Evolutionary conservation across 2,113 vertebrate species (phyloP).

Genomic region (Ceuthmochares aereus): DNA sequence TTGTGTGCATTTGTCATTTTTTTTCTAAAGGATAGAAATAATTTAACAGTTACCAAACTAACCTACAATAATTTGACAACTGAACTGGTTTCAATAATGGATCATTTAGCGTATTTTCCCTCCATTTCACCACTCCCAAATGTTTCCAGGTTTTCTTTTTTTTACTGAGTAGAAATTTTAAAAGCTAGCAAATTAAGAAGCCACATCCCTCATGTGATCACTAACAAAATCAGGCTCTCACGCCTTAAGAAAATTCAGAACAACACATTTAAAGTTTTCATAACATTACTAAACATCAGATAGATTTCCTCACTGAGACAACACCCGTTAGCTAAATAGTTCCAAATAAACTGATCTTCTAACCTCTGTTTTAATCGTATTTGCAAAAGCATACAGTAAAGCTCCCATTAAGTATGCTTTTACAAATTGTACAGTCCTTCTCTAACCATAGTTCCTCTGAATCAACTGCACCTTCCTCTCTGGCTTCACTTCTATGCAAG

Average conservation of each 20-base stretch:
- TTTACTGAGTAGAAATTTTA: not conserved
- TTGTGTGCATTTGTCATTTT: accelerated
- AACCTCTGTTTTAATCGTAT: not conserved
- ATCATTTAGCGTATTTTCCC: not conserved
- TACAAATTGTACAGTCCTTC: not conserved
- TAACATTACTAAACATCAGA: not conserved
- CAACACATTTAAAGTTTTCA: not conserved
- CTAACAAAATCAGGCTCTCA: not conserved
- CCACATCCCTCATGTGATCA: not conserved
- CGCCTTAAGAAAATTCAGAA: not conserved
- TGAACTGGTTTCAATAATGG: not conserved
- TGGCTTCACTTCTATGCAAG: not conserved
- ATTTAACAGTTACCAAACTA: not conserved
- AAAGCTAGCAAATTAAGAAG: not conserved
- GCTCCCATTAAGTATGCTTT: not conserved
- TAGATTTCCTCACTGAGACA: not conserved
- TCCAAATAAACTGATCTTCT: not conserved
- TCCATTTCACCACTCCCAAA: not conserved
- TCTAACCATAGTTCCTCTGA: not conserved
- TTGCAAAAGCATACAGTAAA: not conserved
- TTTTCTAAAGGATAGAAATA: not conserved
- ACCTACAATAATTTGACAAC: not conserved
- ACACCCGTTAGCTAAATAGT: not conserved
- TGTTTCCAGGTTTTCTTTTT: not conserved
- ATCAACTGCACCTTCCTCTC: not conserved